A percentile compares a stretch with the other conserved stretches of the same genome.
Evolutionary conservation across 2,888 invertebrate species (phyloP).

Genomic region (Piscicola geometra): DNA sequence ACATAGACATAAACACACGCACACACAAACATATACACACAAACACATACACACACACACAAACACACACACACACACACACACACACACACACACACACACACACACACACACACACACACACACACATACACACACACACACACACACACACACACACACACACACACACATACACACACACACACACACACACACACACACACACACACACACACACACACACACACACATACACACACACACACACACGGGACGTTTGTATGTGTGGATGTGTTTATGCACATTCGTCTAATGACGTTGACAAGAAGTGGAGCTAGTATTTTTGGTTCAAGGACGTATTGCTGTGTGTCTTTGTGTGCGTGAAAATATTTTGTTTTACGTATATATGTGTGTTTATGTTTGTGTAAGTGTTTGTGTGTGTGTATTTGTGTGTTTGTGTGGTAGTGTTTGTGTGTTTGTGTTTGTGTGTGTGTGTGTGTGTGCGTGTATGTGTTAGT

Average conservation of each 20-base stretch:
- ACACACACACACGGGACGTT: background rate
- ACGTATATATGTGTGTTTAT: background rate
- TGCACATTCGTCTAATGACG: no score
- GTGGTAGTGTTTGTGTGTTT: no score
- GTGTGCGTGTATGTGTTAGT: slow-evolving; percentile 12
- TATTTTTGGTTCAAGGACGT: background rate
- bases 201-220: slow-evolving; percentile 18
- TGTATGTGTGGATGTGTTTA: background rate
- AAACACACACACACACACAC: slow-evolving; percentile 6
- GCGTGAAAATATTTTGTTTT: background rate
- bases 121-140: background rate
- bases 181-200: background rate
- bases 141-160: slow-evolving; percentile 14
- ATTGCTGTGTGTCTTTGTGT: background rate
- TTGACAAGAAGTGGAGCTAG: no score
- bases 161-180: slow-evolving; percentile 25
- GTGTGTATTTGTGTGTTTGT: no score
- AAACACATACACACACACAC: slow-evolving; percentile 1
- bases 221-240: background rate
- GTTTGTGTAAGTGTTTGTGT: no score
- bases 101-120: slow-evolving; percentile 8
- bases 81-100: slow-evolving; percentile 28
- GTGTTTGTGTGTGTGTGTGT: no score
- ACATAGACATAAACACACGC: background rate
- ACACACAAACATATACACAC: background rate